Conservation (phyloP, 2,113 vertebrate species). For the Candoia aspera region DNA sequence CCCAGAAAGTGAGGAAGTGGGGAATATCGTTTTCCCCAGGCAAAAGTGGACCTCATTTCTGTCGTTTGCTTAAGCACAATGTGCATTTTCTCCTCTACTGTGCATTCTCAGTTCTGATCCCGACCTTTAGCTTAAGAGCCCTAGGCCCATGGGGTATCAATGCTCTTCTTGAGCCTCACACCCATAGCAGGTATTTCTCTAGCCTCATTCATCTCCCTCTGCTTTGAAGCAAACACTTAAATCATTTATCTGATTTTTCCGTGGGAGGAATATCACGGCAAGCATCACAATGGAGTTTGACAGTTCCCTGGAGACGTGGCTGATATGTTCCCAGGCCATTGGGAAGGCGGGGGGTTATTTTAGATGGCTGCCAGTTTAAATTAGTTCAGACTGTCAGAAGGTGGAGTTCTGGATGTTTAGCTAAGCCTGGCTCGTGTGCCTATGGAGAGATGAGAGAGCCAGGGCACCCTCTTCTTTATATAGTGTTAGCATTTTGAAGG, state of each 20-base stretch:
- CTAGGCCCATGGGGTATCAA: neutral
- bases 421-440: neutral
- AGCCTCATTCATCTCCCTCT: conserved; percentile 28
- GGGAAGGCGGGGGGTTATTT: neutral
- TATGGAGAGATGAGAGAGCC: neutral
- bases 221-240: conserved; percentile 37
- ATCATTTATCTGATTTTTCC: neutral
- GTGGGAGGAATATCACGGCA: conserved; percentile 32
- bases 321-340: accelerated
- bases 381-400: neutral
- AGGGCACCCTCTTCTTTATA: no score
- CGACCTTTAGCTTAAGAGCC: accelerated
- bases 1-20: neutral
- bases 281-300: conserved; percentile 47
- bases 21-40: neutral
- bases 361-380: accelerated
- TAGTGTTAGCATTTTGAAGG: neutral
- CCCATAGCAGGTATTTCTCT: conserved; percentile 16
- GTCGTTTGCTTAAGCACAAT: neutral
- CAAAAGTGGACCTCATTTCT: accelerated
- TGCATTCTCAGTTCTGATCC: neutral
- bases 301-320: neutral
- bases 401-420: neutral
- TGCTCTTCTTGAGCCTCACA: accelerated
- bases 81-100: neutral